Conservation (phyloP, 2,797 vertebrate species). For the Natrix natrix region DNA sequence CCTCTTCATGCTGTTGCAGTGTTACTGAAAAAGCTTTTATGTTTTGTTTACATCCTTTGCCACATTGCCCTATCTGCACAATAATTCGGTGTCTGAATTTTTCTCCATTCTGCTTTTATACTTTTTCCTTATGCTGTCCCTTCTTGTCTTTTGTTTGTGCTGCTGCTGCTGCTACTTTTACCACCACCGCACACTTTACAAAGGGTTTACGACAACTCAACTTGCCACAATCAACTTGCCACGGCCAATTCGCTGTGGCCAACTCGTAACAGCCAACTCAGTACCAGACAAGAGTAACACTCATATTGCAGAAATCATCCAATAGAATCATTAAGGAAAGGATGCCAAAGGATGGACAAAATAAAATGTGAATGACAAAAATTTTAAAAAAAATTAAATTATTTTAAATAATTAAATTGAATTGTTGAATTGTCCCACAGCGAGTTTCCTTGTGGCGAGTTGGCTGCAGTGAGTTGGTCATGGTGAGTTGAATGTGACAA, state of each 20-base stretch:
- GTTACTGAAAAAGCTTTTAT: conserved; percentile 23
- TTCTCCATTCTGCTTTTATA: background rate
- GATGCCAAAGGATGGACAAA: background rate
- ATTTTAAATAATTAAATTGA: background rate
- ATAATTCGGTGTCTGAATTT: background rate
- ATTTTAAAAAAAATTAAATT: background rate
- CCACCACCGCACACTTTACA: background rate
- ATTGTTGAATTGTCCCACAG: background rate
- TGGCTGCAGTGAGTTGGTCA: too few species aligned
- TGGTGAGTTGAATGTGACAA: background rate
- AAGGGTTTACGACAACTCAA: background rate
- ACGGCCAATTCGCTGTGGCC: background rate
- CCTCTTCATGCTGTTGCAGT: conserved; percentile 10
- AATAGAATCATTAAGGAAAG: background rate
- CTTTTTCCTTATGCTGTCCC: background rate
- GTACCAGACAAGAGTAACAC: background rate
- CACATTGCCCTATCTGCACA: background rate
- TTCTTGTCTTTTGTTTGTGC: background rate
- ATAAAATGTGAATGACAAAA: background rate
- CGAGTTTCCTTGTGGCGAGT: background rate
- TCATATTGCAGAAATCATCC: background rate
- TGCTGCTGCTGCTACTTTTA: background rate
- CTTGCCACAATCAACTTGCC: fast-evolving
- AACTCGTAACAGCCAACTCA: background rate
- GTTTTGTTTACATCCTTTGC: background rate